Evolutionary conservation across 2,113 vertebrate genomes (phyloP).

Genomic region (Odocoileus hemionus): DNA sequence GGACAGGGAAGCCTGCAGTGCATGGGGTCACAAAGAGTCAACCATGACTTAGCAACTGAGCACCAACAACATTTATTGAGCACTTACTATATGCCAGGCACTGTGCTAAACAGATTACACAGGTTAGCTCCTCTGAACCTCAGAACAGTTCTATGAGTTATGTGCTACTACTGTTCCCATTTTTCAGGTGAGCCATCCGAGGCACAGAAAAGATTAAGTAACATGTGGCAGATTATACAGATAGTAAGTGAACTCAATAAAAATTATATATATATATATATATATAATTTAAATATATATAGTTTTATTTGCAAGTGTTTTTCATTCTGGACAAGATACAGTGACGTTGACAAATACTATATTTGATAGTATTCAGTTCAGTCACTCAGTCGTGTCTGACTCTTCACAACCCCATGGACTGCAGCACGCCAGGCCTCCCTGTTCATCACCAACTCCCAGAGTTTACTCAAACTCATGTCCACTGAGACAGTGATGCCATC

Average conservation of each 20-base stretch:
- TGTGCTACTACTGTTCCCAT: background rate
- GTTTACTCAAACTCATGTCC: background rate
- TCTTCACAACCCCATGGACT: background rate
- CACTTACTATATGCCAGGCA: background rate
- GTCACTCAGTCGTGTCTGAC: background rate
- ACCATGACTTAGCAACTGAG: background rate
- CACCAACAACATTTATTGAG: background rate
- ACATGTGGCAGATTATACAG: background rate
- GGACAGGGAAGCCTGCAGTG: background rate
- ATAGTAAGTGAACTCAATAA: background rate
- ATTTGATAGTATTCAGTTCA: background rate
- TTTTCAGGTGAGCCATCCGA: background rate
- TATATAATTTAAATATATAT: no score
- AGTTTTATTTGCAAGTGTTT: no score
- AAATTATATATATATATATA: no score
- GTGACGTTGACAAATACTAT: no score
- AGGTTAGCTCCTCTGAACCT: background rate
- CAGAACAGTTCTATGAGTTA: background rate
- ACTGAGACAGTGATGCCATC: background rate
- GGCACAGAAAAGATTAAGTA: background rate
- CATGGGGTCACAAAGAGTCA: background rate
- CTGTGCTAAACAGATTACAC: background rate
- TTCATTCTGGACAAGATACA: no score
- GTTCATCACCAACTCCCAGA: background rate
- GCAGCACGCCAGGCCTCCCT: background rate